Base-by-base conservation (phyloP, 2,888 invertebrate species). In the Slavum lentiscoides region DNA sequence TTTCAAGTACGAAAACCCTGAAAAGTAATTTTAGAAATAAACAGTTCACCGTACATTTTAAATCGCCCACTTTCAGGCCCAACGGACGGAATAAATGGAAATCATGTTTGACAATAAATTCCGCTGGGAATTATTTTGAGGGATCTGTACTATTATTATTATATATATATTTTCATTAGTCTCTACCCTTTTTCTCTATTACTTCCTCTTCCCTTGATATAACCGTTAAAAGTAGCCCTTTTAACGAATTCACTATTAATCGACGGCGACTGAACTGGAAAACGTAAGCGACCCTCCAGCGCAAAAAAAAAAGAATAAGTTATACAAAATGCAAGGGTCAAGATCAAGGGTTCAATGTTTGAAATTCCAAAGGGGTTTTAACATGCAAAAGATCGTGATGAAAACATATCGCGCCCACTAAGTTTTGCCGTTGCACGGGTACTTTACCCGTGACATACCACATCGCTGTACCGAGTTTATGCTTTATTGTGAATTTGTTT, bases 211-310 rank as follows among this genome's bases (percentile, higher is more conserved):
- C 59, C n/a, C n/a, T 59, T n/a, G 49, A 55, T 64, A 17, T 67
- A 75, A 67, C 55, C 75, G 67, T 75, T 43, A 59, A 76, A 59
- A 75, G 75, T 75, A 75, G 75, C 67, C 67, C n/a, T 75, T 75
- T 67, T 58, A 30, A 39, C 37, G 58, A 58, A 66, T n/a, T n/a
- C 19, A 39, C 58, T n/a, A 70, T 67, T 75, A 75, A 75, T 67
- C 75, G 75, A 67, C 58, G 58, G 58, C 58, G 23, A 67, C 39
- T 67, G 58, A 67, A 75, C 75, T 67, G 75, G 75, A 75, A 75
- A 75, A 75, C 19, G 58, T 75, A 67, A n/a, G 67, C 43, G 19
- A 67, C 66, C 74, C 58, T 75, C 39, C 21, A 21, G 30, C 9
- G 55, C 0, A 53, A n/a, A 64, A 74, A 66, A 67, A 58, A 21